phyloP scores from a whole-genome alignment of 2,888 invertebrate species.

The Apotomis betuletana region DNA sequence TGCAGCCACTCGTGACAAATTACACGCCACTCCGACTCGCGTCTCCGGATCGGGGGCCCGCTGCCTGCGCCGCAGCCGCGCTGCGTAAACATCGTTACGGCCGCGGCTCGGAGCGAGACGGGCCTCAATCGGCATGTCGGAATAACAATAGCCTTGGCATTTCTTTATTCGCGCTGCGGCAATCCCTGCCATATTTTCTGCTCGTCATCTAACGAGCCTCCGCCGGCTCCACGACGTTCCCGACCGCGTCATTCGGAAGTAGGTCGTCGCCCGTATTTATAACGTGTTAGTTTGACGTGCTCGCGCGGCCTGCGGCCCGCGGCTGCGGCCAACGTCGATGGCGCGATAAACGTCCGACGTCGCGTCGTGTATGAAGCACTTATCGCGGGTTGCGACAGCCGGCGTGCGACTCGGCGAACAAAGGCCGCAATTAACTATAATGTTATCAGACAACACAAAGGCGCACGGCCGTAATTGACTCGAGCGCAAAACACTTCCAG shows the following conservation, averaged over 20 bases:
- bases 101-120: constrained; percentile 10
- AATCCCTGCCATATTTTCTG: constrained; percentile 27
- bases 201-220: constrained; percentile 35
- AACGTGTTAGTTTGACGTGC: neutral
- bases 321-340: neutral
- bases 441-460: constrained; percentile 35
- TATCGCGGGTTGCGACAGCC: neutral
- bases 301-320: neutral
- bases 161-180: constrained; percentile 23
- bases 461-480: constrained; percentile 27
- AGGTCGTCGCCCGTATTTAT: constrained; percentile 20
- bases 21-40: neutral
- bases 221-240: neutral
- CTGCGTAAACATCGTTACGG: constrained; percentile 23
- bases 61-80: neutral
- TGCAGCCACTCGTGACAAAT: constrained; percentile 11
- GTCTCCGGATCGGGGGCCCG: neutral
- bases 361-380: constrained; percentile 1
- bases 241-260: constrained; percentile 5
- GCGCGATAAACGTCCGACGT: neutral
- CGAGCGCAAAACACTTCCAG: constrained; percentile 23
- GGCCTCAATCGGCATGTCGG: constrained; percentile 27
- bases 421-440: constrained; percentile 27
- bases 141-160: constrained; percentile 25
- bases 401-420: constrained; percentile 1